Percentiles rank a stretch among this genome's conserved stretches.
These are phyloP conservation scores for Drosophila demipolita DNA, from an alignment of 2,888 invertebrate species.

Conservation along the genomic window DNA sequence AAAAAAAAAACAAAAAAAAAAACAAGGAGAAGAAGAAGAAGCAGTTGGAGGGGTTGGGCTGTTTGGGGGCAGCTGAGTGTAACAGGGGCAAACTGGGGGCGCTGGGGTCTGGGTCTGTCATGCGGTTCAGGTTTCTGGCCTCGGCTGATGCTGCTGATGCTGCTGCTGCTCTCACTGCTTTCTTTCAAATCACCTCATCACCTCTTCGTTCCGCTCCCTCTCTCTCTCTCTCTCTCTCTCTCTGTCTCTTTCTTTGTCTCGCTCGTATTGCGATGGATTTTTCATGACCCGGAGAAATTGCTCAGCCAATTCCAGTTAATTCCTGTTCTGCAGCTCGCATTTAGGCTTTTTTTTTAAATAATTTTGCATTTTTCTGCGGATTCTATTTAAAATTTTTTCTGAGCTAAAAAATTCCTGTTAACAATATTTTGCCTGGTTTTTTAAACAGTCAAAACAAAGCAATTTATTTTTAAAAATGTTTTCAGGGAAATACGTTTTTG, in stretches of 20 bases:
- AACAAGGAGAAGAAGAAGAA: neutral
- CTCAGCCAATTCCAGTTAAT: neutral
- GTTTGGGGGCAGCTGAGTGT: constrained; percentile 16
- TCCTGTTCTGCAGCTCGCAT: neutral
- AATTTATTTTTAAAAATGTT: neutral
- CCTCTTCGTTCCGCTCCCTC: constrained; percentile 9
- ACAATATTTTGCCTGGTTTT: neutral
- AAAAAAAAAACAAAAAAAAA: neutral
- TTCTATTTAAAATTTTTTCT: neutral
- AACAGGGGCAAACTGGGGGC: constrained; percentile 40
- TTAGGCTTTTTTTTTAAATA: neutral
- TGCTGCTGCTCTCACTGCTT: constrained; percentile 66
- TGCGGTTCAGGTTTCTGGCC: constrained; percentile 58
- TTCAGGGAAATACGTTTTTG: neutral
- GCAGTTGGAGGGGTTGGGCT: neutral
- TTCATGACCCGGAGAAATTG: constrained; percentile 17
- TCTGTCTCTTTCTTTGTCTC: constrained; percentile 18
- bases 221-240: constrained; percentile 29
- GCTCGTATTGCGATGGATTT: constrained; percentile 18
- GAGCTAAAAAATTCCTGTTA: neutral
- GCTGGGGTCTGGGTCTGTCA: constrained; percentile 45
- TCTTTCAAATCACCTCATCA: constrained; percentile 51
- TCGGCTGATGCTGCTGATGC: constrained; percentile 2
- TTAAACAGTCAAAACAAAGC: neutral
- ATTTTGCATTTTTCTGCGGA: neutral